Conservation (phyloP, 2,113 vertebrate species). For the Pseudonaja textilis region DNA sequence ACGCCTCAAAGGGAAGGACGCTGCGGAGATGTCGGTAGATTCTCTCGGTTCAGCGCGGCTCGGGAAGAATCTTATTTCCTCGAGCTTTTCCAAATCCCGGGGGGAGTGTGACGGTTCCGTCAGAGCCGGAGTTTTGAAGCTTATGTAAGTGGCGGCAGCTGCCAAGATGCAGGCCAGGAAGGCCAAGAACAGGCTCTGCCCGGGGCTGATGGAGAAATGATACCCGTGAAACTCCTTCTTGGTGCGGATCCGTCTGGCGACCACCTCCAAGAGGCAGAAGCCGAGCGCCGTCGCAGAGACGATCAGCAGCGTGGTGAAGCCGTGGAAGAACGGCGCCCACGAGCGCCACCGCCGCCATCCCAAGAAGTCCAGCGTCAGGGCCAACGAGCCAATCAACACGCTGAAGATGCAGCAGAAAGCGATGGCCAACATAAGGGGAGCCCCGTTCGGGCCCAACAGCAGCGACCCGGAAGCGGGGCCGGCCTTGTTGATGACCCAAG, state of each 20-base stretch:
- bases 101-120: background rate
- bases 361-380: background rate
- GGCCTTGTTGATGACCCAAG: background rate
- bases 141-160: background rate
- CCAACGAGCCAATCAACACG: background rate
- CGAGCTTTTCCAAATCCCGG: background rate
- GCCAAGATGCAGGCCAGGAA: slow-evolving; percentile 1
- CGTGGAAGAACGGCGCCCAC: background rate
- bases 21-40: background rate
- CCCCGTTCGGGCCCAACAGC: background rate
- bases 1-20: too few species aligned
- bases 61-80: background rate
- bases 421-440: background rate
- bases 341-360: background rate
- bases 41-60: background rate
- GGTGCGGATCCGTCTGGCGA: background rate
- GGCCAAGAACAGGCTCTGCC: slow-evolving; percentile 4
- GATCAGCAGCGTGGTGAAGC: background rate
- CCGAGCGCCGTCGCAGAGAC: background rate
- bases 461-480: background rate
- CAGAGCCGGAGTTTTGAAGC: background rate
- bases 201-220: background rate
- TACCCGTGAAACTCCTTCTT: background rate
- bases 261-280: background rate
- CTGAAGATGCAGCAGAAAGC: background rate